Percentiles rank a stretch among this genome's conserved stretches.
Evolutionary conservation across 2,797 vertebrate genomes (phyloP).

Genomic region (Typhlichthys eigenmanni): DNA sequence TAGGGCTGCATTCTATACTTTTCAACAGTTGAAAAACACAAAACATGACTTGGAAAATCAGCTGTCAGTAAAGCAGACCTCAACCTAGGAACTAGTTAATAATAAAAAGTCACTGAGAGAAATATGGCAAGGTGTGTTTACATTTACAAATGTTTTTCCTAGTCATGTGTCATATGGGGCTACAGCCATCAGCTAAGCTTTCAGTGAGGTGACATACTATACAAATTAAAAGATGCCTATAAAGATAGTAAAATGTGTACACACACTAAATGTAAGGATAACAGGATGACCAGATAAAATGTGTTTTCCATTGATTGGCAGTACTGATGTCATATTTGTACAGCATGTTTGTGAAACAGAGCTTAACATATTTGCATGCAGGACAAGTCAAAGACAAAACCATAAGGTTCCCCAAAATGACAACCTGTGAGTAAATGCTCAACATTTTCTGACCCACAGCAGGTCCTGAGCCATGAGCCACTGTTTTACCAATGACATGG

Average conservation of each 20-base stretch:
- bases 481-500: background rate
- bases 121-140: conserved; percentile 56
- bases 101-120: conserved; percentile 11
- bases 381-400: no score
- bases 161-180: conserved; percentile 46
- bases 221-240: no score
- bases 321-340: no score
- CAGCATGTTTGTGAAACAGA: no score
- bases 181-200: conserved; percentile 68
- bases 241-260: no score
- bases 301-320: no score
- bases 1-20: conserved; percentile 16
- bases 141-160: conserved; percentile 35
- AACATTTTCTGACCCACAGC: background rate
- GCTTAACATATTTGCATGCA: no score
- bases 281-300: no score
- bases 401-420: no score
- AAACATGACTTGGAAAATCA: conserved; percentile 14
- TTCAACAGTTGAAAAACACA: conserved; percentile 12
- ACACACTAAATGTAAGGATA: no score
- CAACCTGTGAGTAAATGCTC: no score
- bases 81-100: conserved; percentile 8
- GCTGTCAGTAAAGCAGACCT: conserved; percentile 13
- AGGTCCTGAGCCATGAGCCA: no score
- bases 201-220: conserved; percentile 39